phyloP scores from a whole-genome alignment of 2,113 vertebrate species.

The Phaetusa simplex region DNA sequence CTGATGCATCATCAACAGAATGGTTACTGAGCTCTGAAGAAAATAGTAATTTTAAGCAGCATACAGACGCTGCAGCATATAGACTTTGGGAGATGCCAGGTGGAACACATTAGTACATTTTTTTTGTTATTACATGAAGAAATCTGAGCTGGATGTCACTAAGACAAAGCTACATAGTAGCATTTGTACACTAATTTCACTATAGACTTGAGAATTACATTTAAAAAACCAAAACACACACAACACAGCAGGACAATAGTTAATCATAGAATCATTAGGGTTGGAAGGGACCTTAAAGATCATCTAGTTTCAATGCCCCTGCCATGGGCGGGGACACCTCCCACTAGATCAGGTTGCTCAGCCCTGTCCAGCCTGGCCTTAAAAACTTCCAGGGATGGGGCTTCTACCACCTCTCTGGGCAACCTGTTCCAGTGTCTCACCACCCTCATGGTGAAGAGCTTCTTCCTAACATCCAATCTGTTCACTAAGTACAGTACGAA shows the following conservation, averaged over 20 bases:
- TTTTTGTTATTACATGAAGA: neutral
- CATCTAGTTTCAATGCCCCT: no score
- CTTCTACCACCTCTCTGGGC: no score
- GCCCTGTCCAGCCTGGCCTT: no score
- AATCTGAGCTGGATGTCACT: neutral
- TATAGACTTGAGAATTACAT: neutral
- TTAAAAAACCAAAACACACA: no score
- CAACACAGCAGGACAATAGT: neutral
- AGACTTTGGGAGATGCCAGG: neutral
- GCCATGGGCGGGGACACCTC: no score
- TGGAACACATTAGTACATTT: neutral
- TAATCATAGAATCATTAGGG: no score
- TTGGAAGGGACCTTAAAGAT: no score
- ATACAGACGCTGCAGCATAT: neutral
- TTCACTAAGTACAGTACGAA: neutral
- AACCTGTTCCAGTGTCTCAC: no score
- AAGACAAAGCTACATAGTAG: neutral
- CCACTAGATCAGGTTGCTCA: no score
- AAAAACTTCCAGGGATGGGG: no score
- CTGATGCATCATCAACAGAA: neutral
- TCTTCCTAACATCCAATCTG: no score
- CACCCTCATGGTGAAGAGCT: no score
- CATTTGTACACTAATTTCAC: neutral
- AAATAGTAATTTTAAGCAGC: neutral
- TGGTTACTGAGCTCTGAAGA: neutral